Percentiles rank a stretch among this genome's conserved stretches.
These are phyloP conservation scores for Neogobius melanostomus DNA, from an alignment of 2,113 vertebrate species.

Conservation along the genomic window DNA sequence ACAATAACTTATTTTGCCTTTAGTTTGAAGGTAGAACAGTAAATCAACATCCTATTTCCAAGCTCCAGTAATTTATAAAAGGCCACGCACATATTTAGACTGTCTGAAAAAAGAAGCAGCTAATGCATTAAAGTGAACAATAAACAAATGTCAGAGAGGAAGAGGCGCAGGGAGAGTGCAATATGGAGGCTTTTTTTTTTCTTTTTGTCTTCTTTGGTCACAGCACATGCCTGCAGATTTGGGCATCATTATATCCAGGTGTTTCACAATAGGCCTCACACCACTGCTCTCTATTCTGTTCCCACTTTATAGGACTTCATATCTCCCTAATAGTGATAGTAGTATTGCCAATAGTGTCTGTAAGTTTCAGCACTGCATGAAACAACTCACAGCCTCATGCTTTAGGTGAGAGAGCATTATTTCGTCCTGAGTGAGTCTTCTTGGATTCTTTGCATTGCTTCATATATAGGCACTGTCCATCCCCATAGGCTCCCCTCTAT, in stretches of 20 bases:
- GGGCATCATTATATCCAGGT: no score
- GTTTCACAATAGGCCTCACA: not conserved
- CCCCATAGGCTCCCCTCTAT: not conserved
- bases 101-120: no score
- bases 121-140: slow-evolving; percentile 1
- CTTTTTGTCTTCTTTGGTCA: no score
- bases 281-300: not conserved
- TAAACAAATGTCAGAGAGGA: not conserved
- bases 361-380: no score
- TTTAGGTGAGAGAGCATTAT: no score
- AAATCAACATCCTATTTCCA: not conserved
- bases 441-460: not conserved
- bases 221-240: not conserved
- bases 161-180: not conserved
- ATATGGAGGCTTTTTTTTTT: not conserved
- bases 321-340: no score
- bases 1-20: not conserved
- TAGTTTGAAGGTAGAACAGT: not conserved
- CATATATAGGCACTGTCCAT: not conserved
- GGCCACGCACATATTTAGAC: slow-evolving; percentile 7
- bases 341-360: no score
- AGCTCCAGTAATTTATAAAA: not conserved
- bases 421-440: no score
- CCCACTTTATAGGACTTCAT: not conserved
- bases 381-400: no score